Base-by-base conservation (phyloP, 2,113 vertebrate species). In the Electrona antarctica region DNA sequence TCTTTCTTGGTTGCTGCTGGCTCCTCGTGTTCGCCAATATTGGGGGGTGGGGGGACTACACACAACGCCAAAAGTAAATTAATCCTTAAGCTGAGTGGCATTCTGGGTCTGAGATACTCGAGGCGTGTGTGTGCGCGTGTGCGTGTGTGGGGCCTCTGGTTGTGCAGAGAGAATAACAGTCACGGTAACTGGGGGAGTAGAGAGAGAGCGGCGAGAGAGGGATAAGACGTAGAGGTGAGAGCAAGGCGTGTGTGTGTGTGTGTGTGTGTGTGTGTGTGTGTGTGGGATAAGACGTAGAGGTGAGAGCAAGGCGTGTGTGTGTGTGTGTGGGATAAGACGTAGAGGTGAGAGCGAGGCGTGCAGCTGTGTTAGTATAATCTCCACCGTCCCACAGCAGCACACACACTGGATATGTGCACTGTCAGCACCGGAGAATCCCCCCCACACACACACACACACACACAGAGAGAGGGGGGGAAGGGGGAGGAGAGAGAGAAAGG, bases 341-440 rank as follows among this genome's bases (percentile, higher is more conserved):
- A 55, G 78, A 77, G 80, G 70, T 79, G 60, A 80, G 71, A 51
- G 46, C 51, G 21, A 50, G 71, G 63, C 58, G 69, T 73, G 73
- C 84, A 91, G 90, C 85, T 91, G 90, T 89, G 85, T 91, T 90
- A 82, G 85, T 83, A 71, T 79, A 87, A 89, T 79, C 73, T 70
- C 58, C 75, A 80, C 75, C 63, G 70, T 56, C 64, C n/a, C 12
- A 28, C 45, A 49, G 59, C 80, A 71, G 59, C 80, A 71, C 33
- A 82, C 29, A 66, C 13, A 13, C 29, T 46, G 69, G 69, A 84
- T 64, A 85, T 86, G 66, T 89, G 89, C 86, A 65, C 68, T 1
- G 82, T 92, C 90, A 91, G 91, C 91, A 84, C 8, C 0, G 33
- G 28, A 69, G 71, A 76, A 77, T 49, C 61, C n/a, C 62, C 8